phyloP scores from a whole-genome alignment of 2,888 invertebrate species.

The Spicauda simplicius region DNA sequence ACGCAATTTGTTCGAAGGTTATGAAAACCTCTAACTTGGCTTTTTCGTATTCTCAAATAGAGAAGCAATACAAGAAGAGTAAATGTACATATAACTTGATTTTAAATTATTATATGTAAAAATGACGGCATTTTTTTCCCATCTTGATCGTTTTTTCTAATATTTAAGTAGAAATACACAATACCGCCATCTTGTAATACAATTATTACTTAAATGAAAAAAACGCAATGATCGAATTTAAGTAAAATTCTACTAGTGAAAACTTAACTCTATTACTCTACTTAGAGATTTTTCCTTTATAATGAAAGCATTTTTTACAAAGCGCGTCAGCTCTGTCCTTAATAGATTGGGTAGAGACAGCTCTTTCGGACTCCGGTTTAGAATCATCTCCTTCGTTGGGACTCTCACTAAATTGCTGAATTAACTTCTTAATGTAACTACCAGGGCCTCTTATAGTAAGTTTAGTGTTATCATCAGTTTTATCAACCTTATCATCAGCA shows the following conservation, averaged over 20 bases:
- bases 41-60: no score
- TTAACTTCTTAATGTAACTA: slow-evolving; percentile 76
- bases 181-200: no score
- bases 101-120: no score
- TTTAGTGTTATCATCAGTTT: slow-evolving; percentile 57
- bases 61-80: no score
- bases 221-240: no score
- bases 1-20: no score
- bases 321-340: slow-evolving; percentile 78
- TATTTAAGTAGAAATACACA: no score
- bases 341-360: slow-evolving; percentile 64
- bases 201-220: no score
- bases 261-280: slow-evolving; percentile 42
- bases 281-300: slow-evolving; percentile 74
- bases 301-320: slow-evolving; percentile 81
- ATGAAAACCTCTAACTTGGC: no score
- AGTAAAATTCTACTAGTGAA: not conserved
- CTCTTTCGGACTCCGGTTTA: slow-evolving; percentile 70
- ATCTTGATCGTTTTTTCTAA: no score
- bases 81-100: no score
- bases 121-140: no score
- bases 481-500: slow-evolving; percentile 48
- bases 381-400: slow-evolving; percentile 71
- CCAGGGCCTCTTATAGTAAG: slow-evolving; percentile 76
- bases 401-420: slow-evolving; percentile 80